phyloP scores from a whole-genome alignment of 2,113 vertebrate genomes.

The Steatornis caripensis region DNA sequence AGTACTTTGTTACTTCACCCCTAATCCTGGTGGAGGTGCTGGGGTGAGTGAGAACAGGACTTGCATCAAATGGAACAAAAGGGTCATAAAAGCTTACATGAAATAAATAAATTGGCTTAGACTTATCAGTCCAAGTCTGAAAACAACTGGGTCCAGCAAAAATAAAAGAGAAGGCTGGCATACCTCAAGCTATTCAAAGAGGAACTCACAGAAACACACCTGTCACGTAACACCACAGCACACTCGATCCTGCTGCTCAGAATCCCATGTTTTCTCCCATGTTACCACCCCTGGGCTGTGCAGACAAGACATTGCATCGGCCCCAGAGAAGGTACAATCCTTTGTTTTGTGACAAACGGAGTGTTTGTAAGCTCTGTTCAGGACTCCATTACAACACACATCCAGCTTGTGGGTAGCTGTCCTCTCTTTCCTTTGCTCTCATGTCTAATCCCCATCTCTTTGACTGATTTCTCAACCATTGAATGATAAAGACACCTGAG shows the following conservation, averaged over 20 bases:
- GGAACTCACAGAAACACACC: neutral
- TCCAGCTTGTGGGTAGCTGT: neutral
- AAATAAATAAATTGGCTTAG: neutral
- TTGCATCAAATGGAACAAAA: neutral
- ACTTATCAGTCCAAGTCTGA: neutral
- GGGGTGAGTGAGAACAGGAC: neutral
- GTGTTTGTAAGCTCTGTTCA: neutral
- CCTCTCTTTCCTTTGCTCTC: neutral
- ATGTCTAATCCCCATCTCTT: neutral
- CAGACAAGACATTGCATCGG: rapidly evolving
- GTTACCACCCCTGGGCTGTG: neutral
- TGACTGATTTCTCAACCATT: neutral
- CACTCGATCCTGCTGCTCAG: neutral
- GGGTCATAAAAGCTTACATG: neutral
- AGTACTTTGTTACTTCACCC: neutral
- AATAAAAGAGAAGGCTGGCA: neutral
- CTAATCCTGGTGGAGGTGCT: neutral
- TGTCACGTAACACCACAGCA: neutral
- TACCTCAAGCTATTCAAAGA: neutral
- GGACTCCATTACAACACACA: neutral
- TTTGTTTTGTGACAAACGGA: neutral
- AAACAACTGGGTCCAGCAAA: neutral
- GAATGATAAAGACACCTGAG: neutral
- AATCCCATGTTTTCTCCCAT: neutral
- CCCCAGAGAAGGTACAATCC: neutral